phyloP scores from a whole-genome alignment of 2,113 vertebrate species.

The Aleadryas rufinucha region DNA sequence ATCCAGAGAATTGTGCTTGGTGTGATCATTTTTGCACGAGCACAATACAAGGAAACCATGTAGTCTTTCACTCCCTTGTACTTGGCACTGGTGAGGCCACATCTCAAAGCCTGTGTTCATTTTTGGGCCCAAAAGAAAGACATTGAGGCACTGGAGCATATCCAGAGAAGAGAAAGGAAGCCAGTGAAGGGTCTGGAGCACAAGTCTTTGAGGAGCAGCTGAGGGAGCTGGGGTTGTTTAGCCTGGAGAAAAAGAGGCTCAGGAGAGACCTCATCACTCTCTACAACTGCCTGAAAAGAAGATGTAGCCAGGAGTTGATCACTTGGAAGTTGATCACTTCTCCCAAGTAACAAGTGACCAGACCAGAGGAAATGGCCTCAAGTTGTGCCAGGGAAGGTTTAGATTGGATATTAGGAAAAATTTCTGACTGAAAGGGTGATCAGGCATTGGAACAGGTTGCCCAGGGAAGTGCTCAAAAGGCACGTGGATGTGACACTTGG shows the following conservation, averaged over 20 bases:
- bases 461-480: background rate
- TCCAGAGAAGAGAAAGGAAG: background rate
- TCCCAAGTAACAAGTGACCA: background rate
- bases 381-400: background rate
- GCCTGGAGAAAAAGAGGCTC: background rate
- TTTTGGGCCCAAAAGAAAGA: background rate
- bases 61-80: background rate
- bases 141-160: background rate
- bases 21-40: background rate
- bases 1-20: fast-evolving
- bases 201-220: background rate
- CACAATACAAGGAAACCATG: background rate
- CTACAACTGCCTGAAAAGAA: background rate
- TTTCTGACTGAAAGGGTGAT: background rate
- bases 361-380: background rate
- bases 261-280: too few species aligned
- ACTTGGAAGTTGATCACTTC: background rate
- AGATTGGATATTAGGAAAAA: background rate
- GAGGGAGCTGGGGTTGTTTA: background rate
- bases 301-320: background rate
- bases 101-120: background rate
- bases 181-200: background rate
- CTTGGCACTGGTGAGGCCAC: background rate
- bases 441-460: background rate
- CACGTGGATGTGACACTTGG: background rate